These are phyloP conservation scores for Diploscapter pachys DNA, from an alignment of 1,140 invertebrate species.

Conservation along the genomic window DNA sequence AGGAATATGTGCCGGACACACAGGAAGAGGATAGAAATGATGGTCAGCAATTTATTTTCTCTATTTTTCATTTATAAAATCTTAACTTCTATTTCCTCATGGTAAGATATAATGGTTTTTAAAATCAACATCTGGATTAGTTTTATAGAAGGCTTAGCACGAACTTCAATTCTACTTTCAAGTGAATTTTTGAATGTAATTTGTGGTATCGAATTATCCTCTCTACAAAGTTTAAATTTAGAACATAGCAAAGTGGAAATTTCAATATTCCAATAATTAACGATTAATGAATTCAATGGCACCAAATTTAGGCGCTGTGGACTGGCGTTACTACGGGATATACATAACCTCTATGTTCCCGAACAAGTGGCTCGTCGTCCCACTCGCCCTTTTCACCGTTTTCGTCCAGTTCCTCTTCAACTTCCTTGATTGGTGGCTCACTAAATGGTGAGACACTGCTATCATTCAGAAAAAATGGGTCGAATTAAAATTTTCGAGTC, in stretches of 20 bases:
- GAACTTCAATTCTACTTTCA: too few species aligned
- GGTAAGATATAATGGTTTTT: too few species aligned
- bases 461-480: neutral
- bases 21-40: conserved; percentile 30
- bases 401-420: conserved; percentile 34
- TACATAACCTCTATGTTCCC: conserved; percentile 32
- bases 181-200: too few species aligned
- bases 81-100: too few species aligned
- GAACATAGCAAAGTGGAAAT: too few species aligned
- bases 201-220: too few species aligned
- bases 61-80: too few species aligned
- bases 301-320: conserved; percentile 24
- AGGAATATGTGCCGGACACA: conserved; percentile 10
- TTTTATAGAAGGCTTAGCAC: too few species aligned
- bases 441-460: conserved; percentile 35
- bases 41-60: neutral
- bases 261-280: too few species aligned
- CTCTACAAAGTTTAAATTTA: too few species aligned
- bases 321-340: conserved; percentile 33
- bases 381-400: conserved; percentile 23
- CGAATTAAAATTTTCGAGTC: too few species aligned
- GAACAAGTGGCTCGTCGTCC: conserved; percentile 3
- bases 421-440: conserved; percentile 42
- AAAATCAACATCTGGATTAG: too few species aligned
- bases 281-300: neutral